Evolutionary conservation across 2,113 vertebrate genomes (phyloP), one percentile per base, ranked within the genome.

Genomic region (Emydura subglobosa): DNA sequence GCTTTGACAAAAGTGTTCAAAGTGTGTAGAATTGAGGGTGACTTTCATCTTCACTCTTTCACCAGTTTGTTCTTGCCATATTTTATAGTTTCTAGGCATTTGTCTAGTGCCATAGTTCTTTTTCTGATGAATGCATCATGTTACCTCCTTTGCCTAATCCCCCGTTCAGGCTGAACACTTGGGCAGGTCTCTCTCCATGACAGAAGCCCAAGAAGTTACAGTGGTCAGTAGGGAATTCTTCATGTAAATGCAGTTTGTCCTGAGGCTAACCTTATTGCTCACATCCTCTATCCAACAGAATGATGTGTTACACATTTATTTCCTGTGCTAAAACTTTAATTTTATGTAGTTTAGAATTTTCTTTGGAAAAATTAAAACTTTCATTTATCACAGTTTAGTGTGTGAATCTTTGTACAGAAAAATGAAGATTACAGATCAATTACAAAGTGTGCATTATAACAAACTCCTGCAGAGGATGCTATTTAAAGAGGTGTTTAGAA

Each of bases 221-320:
- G 80, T 79, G 85, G 54, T 85, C 79, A 91, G 42, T 68, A 80
- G 87, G 87, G 65, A 83, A 19, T n/a, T 91, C 42, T 47, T 51
- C 31, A 92, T 96, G 92, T 92, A 96, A 96, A 96, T 92, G n/a
- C 7, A 0, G 5, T 8, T 86, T 94, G 96, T 96, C 47, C 96
- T 95, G 0, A 92, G 96, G 96, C 93, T 31, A 78, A 74, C 47
- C 82, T 97, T 96, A 89, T 93, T 82, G 87, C 92, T 97, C 34
- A 81, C 94, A 94, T 96, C 95, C 82, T 21, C n/a, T 10, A 39
- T 72, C 17, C 65, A 72, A 8, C 19, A 39, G 65, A 72, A 17
- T 2, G 16, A 88, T 93, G 89, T 85, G 95, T 81, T 95, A 96
- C 93, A 96, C 94, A 94, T 96, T 97, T 49, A 22, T 50, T 39